These are phyloP conservation scores for Leptoteleia sp. DNA, from an alignment of 1,140 invertebrate genomes.

Conservation along the genomic window DNA sequence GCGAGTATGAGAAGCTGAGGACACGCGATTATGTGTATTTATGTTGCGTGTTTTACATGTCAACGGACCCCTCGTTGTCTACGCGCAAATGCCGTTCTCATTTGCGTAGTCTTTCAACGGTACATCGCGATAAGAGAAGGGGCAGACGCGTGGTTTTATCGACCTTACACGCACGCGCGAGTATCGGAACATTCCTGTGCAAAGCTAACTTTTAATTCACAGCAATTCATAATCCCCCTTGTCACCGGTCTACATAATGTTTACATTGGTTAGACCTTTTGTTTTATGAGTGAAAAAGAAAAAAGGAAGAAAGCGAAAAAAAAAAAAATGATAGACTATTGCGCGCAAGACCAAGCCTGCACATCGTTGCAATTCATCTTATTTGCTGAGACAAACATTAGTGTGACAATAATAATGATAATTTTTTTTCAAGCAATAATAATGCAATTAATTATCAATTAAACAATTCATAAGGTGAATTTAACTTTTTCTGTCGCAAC, in stretches of 20 bases:
- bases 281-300: too few relatives aligned
- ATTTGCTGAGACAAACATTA: too few relatives aligned
- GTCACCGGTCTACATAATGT: slow-evolving; percentile 9
- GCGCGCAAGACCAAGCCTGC: too few relatives aligned
- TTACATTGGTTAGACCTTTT: slow-evolving; percentile 5
- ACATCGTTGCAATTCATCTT: too few relatives aligned
- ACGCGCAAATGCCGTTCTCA: slow-evolving; percentile 49
- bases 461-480: too few relatives aligned
- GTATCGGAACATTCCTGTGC: slow-evolving; percentile 29
- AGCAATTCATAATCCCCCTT: slow-evolving; percentile 25
- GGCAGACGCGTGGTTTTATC: slow-evolving; percentile 46
- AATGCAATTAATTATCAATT: too few relatives aligned
- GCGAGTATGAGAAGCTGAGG: not conserved
- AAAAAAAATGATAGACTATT: too few relatives aligned
- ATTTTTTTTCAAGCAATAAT: too few relatives aligned
- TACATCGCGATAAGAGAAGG: slow-evolving; percentile 53
- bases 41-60: slow-evolving; percentile 48
- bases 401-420: too few relatives aligned
- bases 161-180: slow-evolving; percentile 48
- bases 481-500: too few relatives aligned
- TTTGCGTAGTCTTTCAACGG: slow-evolving; percentile 47
- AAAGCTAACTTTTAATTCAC: slow-evolving; percentile 37
- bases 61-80: slow-evolving; percentile 56
- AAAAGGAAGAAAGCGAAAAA: too few relatives aligned
- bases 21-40: slow-evolving; percentile 62